Evolutionary conservation across 2,888 invertebrate genomes (phyloP).

Genomic region (Eupithecia vulgata): DNA sequence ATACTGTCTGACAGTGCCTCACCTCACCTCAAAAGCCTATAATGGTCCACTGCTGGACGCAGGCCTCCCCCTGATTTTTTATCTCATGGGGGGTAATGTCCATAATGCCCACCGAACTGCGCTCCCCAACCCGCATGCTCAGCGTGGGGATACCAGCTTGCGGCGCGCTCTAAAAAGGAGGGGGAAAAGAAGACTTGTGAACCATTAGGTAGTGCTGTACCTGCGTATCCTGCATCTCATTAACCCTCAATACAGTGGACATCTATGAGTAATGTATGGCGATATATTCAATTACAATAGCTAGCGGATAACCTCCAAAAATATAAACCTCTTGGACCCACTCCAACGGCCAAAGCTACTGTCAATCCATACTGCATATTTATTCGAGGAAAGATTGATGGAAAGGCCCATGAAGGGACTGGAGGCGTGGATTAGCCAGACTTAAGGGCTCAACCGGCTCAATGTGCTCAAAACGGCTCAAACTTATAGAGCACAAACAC

Average conservation of each 20-base stretch:
- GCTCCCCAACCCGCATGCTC: too few species aligned
- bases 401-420: conserved; percentile 42
- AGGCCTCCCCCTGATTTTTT: too few species aligned
- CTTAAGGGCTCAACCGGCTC: conserved; percentile 59
- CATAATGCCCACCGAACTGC: too few species aligned
- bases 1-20: background rate
- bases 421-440: conserved; percentile 65
- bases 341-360: conserved; percentile 25
- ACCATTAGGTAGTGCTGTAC: too few species aligned
- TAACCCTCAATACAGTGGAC: too few species aligned
- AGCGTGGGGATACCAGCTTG: too few species aligned
- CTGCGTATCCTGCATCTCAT: too few species aligned
- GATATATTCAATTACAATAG: conserved; percentile 1
- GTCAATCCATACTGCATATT: conserved; percentile 42
- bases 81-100: too few species aligned
- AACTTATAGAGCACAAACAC: conserved; percentile 58
- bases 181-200: too few species aligned
- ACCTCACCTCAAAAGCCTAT: too few species aligned
- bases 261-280: background rate
- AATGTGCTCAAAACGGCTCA: conserved; percentile 57
- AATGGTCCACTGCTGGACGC: too few species aligned
- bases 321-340: conserved; percentile 13
- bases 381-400: conserved; percentile 44
- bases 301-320: background rate
- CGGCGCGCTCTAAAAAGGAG: too few species aligned